Evolutionary conservation across 2,888 invertebrate species (phyloP), one percentile per base, ranked within the genome.

Genomic region (Euzophera pinguis): DNA sequence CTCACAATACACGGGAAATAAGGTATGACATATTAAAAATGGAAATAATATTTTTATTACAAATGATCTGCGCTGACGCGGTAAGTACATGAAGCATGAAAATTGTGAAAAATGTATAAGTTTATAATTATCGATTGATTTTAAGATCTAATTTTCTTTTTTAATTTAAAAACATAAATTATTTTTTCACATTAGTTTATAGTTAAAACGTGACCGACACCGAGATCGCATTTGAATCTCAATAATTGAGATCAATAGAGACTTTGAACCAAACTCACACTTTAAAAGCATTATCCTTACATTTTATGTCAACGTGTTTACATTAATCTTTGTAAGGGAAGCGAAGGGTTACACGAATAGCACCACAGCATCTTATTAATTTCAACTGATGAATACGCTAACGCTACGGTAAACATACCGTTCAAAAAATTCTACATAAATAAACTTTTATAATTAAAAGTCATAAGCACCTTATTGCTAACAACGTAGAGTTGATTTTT

Each of bases 381-480:
- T 72, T 71, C 69, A 70, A 71, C 65, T 63, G 64, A 69, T 66
- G 62, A 69, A 71, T 69, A 68, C 65, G n/a, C n/a, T n/a, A n/a
- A n/a, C n/a, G n/a, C n/a, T n/a, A n/a, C n/a, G n/a, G n/a, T n/a
- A n/a, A 61, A 64, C 61, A 43, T 56, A 59, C 58, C 62, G 57
- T 65, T 66, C 57, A 63, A 54, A 58, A 63, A 59, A 53, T 63
- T 38, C 53, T 9, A 9, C 22, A n/a, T 4, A 27, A 34, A 32
- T 10, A 13, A 22, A 39, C 12, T n/a, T 27, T 12, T 14, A 9
- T 14, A 1, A 4, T 10, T 9, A 29, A 14, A 35, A 10, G 13
- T 29, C 5, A 5, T 2, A 10, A n/a, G 17, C 10, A 22, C 34
- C 51, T 51, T 60, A 53, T 37, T 1, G 0, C 5, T 12, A 6